Conservation (phyloP, 2,888 invertebrate species). For the Hyalella azteca region DNA sequence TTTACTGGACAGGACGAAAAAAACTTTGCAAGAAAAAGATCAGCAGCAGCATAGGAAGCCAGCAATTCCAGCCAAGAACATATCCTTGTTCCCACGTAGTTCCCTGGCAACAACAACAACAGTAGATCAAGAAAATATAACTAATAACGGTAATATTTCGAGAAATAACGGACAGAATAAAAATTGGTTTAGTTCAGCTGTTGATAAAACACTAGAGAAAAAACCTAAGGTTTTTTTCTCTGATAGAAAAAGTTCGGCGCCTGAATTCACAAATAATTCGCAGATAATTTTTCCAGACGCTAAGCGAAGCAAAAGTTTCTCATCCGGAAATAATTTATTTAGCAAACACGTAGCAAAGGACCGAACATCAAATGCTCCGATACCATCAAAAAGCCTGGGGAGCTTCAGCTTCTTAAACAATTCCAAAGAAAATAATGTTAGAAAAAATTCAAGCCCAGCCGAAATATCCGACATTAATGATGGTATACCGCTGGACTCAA, state of each 20-base stretch:
- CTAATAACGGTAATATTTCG: too few relatives aligned
- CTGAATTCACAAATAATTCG: background rate
- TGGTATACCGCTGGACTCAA: too few relatives aligned
- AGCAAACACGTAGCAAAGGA: background rate
- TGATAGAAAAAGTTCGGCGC: background rate
- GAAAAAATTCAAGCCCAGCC: background rate
- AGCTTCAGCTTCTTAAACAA: background rate
- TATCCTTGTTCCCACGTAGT: too few relatives aligned
- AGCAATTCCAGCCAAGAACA: too few relatives aligned
- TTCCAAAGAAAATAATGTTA: background rate
- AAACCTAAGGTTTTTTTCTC: constrained; percentile 15
- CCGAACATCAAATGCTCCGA: background rate
- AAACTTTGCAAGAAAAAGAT: too few relatives aligned
- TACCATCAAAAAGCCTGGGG: background rate
- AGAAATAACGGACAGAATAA: too few relatives aligned
- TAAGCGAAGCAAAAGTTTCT: background rate
- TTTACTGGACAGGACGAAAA: too few relatives aligned
- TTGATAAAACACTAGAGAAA: background rate
- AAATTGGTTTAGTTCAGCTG: background rate
- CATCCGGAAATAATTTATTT: constrained; percentile 10
- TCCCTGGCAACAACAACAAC: too few relatives aligned
- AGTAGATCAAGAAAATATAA: too few relatives aligned
- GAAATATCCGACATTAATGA: too few relatives aligned
- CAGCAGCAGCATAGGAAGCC: too few relatives aligned
- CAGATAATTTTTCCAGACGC: background rate